Base-by-base conservation (phyloP, 2,888 invertebrate species). In the Ceriagrion tenellum region DNA sequence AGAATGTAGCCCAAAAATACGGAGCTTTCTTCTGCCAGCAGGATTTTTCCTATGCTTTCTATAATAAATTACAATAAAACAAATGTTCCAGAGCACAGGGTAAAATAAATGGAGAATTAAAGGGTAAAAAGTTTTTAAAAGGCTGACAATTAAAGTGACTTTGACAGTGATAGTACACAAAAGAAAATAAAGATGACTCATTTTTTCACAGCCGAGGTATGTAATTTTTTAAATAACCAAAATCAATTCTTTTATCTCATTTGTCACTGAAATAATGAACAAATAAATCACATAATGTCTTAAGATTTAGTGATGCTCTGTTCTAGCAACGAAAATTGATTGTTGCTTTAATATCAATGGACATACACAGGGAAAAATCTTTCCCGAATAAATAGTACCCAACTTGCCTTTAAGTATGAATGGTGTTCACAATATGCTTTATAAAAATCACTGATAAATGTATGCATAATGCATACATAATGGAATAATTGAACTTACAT, bases 161-260 rank as follows among this genome's bases (percentile, higher is more conserved):
- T 47, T 26, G 18, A 69, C 47, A 93, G 55, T 40, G 59, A 74
- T 40, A 63, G 35, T 35, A 30, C n/a, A 63, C 35, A 26, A 63
- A 55, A 69, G 69, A 69, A 63, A 47, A 63, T 18, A 47, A 63
- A 30, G 56, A 63, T 69, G 47, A 47, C 69, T 69, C 93, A 59
- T 93, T 47, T 93, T 93, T 93, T 93, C 93, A 93, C 93, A 93
- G 93, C 93, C 93, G 69, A 93, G 93, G 93, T 93, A 93, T 69
- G 35, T 93, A 69, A 81, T 40, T 59, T 91, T 47, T 35, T 23
- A 59, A 69, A 47, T 93, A 63, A 55, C 93, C 93, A 93, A 93
- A 93, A 93, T n/a, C 93, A 74, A 69, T 47, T 69, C 47, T 74
- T 69, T 89, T n/a, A 20, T 74, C 93, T 74, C 47, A 26, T 30